Base-by-base conservation (phyloP, 2,888 invertebrate genomes). In the Yponomeuta plumbellus region DNA sequence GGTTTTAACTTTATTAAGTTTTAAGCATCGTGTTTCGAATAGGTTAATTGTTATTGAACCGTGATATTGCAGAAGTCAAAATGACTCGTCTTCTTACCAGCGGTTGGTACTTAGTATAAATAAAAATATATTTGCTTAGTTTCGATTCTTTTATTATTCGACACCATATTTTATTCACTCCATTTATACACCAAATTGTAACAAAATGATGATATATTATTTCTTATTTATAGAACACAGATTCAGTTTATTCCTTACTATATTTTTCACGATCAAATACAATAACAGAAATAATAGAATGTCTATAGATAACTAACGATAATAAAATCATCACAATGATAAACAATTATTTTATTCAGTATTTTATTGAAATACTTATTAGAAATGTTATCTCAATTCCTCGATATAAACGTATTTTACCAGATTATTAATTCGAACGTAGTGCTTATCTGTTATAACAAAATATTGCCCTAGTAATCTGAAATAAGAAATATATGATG, bases 121-220 rank as follows among this genome's bases (percentile, higher is more conserved):
- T 52, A 52, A 52, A 52, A 52, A 1, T 34, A 17, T 52, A 4
- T 52, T 13, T 6, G 44, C 58, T 26, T 65, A 74, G 22, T 79
- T 80, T 80, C 77, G 83, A 81, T 80, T 80, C 75, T 85, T 90
- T 66, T 91, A 91, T 69, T 69, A 69, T 89, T 89, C 76, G 88
- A 91, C 90, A 88, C 84, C 83, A 84, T 87, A 85, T 83, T 80
- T 84, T 85, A 88, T 86, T 85, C 81, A 86, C 78, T 88, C 84
- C 85, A 85, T 83, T 80, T 82, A 83, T 77, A 87, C 80, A 83
- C 86, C 89, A 86, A 84, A 87, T 89, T 89, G 90, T 89, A 91
- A 91, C 90, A 91, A 91, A 91, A 91, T 90, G 90, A 78, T 76
- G 74, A 82, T 78, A 69, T 73, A 73, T 66, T 73, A 73, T 66